Conservation (phyloP, 2,888 invertebrate genomes). For the Caenorhabditis auriculariae region DNA sequence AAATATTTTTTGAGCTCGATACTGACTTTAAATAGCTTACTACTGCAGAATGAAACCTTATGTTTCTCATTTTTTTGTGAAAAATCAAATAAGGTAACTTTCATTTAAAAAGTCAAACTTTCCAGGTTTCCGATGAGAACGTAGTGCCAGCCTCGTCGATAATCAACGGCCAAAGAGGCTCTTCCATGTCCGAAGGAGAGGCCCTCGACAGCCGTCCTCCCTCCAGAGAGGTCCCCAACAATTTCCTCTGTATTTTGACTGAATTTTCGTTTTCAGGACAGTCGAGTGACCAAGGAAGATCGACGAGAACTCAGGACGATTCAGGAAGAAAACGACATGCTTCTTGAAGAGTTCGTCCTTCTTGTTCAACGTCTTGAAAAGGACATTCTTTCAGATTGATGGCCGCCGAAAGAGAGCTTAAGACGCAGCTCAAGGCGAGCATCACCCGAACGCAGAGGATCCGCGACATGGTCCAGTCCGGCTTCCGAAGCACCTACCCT, state of each 20-base stretch:
- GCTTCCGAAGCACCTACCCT: slow-evolving; percentile 35
- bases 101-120: no score
- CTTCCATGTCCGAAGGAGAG: slow-evolving; percentile 24
- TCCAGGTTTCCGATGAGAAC: no score
- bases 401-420: slow-evolving; percentile 33
- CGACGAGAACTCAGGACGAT: slow-evolving; percentile 21
- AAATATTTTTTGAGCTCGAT: no score
- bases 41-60: no score
- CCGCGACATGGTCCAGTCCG: slow-evolving; percentile 21
- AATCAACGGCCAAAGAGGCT: slow-evolving; percentile 16
- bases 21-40: no score
- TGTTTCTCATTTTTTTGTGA: no score
- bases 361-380: background rate
- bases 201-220: slow-evolving; percentile 31
- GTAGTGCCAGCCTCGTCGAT: slow-evolving; percentile 18
- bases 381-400: slow-evolving; percentile 14
- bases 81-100: no score
- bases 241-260: background rate
- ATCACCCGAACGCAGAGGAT: slow-evolving; percentile 20
- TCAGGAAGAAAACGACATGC: slow-evolving; percentile 37
- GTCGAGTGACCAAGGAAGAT: slow-evolving; percentile 15
- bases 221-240: slow-evolving; percentile 24
- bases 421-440: slow-evolving; percentile 19
- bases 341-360: slow-evolving; percentile 17
- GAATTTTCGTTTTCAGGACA: no score